Conservation (phyloP, 2,888 invertebrate genomes). For the Muschampia plurimacula region DNA sequence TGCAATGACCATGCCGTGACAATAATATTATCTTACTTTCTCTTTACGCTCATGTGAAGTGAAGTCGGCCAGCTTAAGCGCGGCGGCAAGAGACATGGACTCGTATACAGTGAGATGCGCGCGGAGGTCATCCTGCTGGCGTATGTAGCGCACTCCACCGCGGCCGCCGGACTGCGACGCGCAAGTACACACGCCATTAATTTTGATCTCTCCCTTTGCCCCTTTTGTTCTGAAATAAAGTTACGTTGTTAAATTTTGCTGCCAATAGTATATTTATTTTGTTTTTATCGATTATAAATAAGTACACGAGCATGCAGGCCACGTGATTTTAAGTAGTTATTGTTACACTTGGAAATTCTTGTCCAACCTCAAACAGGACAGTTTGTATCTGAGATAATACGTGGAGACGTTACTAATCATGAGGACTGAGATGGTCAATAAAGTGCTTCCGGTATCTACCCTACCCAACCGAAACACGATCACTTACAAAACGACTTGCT, state of each 20-base stretch:
- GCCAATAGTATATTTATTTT: too few relatives aligned
- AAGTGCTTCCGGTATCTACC: too few relatives aligned
- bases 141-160: slow-evolving; percentile 92
- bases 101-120: slow-evolving; percentile 92
- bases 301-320: too few relatives aligned
- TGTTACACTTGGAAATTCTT: too few relatives aligned
- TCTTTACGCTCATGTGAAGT: slow-evolving; percentile 88
- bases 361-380: too few relatives aligned
- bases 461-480: too few relatives aligned
- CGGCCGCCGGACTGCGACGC: slow-evolving; percentile 89
- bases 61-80: slow-evolving; percentile 92
- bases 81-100: slow-evolving; percentile 93
- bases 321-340: too few relatives aligned
- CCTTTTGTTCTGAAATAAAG: slow-evolving; percentile 85
- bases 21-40: slow-evolving; percentile 82
- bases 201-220: slow-evolving; percentile 89
- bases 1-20: not conserved
- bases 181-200: slow-evolving; percentile 87
- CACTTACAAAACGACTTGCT: too few relatives aligned
- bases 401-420: too few relatives aligned
- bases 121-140: slow-evolving; percentile 92
- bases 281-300: too few relatives aligned
- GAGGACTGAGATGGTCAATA: too few relatives aligned
- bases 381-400: too few relatives aligned
- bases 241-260: not conserved